These are phyloP conservation scores for Aurelia aurita DNA, from an alignment of 30 jellyfish, hydroid and myxozoan species.

Conservation along the genomic window DNA sequence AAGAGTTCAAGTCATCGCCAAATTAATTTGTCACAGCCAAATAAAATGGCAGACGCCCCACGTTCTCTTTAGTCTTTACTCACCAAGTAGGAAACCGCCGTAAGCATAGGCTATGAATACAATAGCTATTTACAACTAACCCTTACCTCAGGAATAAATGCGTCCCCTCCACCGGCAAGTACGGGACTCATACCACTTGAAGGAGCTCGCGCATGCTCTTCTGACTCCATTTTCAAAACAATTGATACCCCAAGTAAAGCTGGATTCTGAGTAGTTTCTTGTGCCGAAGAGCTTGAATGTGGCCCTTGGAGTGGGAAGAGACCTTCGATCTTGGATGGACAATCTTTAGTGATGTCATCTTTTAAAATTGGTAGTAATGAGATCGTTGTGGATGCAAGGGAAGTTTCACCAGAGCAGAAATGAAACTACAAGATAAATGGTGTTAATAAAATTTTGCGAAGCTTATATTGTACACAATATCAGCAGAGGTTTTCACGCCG, in stretches of 20 bases:
- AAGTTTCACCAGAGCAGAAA: slow-evolving; percentile 76
- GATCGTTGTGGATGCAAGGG: slow-evolving; percentile 77
- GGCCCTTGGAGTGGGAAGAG: slow-evolving; percentile 65
- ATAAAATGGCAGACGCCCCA: no score
- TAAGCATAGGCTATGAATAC: no score
- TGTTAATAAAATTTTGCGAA: no score
- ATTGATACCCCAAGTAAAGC: slow-evolving; percentile 84
- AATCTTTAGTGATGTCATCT: slow-evolving; percentile 26
- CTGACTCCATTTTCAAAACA: slow-evolving; percentile 71
- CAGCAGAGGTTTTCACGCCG: no score
- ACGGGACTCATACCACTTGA: slow-evolving; percentile 70
- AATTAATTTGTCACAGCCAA: no score
- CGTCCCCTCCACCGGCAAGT: slow-evolving; percentile 62
- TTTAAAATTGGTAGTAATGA: slow-evolving; percentile 76
- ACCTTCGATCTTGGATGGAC: slow-evolving; percentile 76
- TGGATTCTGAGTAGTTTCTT: slow-evolving; percentile 22
- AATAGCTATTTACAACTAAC: no score
- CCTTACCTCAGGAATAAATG: slow-evolving; percentile 57
- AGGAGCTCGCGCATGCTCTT: slow-evolving; percentile 32
- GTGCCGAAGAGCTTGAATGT: slow-evolving; percentile 37
- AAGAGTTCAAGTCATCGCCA: no score
- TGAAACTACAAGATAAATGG: slow-evolving; percentile 51
- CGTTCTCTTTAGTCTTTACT: no score
- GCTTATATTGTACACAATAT: no score
- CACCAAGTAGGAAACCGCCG: no score